Conservation (phyloP, 1,140 invertebrate species). For the Achatina immaculata region DNA sequence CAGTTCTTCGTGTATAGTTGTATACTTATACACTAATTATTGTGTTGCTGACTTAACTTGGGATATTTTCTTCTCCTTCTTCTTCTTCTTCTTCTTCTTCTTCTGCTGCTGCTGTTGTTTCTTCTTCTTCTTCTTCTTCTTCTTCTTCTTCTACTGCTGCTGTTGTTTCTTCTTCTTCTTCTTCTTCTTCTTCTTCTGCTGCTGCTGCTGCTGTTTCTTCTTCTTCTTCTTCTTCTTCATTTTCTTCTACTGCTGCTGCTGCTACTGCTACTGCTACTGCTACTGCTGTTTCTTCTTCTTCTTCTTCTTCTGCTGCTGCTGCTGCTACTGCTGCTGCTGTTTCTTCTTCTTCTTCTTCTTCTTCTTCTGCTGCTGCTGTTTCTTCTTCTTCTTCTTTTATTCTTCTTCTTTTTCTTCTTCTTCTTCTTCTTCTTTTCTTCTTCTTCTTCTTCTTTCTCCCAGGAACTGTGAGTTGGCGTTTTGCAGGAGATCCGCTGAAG, state of each 20-base stretch:
- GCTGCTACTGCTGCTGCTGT: neutral
- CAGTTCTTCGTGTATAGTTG: too few species aligned
- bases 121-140: slow-evolving; percentile 1
- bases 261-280: neutral
- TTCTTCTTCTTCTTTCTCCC: too few species aligned
- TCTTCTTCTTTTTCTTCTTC: too few species aligned
- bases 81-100: slow-evolving; percentile 11
- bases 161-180: neutral
- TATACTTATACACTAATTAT: too few species aligned
- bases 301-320: neutral
- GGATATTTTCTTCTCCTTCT: neutral
- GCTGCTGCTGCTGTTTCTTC: neutral
- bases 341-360: neutral
- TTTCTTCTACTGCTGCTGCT: too few species aligned
- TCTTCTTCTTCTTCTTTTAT: neutral
- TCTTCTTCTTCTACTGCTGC: neutral
- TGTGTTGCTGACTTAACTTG: neutral
- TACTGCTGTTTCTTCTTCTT: neutral
- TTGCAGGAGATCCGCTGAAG: too few species aligned
- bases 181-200: slow-evolving; percentile 22
- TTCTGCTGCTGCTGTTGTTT: slow-evolving; percentile 1
- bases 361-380: neutral
- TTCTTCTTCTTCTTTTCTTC: too few species aligned
- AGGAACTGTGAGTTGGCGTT: too few species aligned
- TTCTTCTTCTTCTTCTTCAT: neutral